These are phyloP conservation scores for Caenorhabditis uteleia DNA, from an alignment of 2,888 invertebrate genomes.

Conservation along the genomic window DNA sequence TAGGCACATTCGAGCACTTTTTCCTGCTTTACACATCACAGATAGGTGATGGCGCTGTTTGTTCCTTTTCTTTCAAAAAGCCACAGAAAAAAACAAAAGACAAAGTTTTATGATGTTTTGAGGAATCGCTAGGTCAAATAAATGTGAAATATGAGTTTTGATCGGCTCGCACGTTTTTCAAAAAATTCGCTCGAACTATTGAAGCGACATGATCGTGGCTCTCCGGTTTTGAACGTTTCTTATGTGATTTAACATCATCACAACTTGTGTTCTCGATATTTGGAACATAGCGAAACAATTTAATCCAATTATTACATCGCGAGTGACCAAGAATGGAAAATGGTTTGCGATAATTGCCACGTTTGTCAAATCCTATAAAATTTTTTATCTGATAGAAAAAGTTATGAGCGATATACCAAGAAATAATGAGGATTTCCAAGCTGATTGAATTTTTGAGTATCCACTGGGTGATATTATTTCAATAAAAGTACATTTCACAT, in stretches of 20 bases:
- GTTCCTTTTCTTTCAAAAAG: too few relatives aligned
- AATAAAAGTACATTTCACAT: conserved; percentile 36
- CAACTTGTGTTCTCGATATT: conserved; percentile 28
- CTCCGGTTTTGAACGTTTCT: too few relatives aligned
- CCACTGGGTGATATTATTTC: conserved; percentile 43
- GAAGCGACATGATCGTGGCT: too few relatives aligned
- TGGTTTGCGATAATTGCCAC: conserved; percentile 45
- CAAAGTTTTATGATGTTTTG: not conserved
- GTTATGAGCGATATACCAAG: conserved; percentile 20
- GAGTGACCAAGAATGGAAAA: conserved; percentile 23
- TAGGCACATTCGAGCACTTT: too few relatives aligned
- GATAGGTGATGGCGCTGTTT: too few relatives aligned
- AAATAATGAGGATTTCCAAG: conserved; percentile 31
- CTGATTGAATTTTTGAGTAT: conserved; percentile 37
- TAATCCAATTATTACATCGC: conserved; percentile 43
- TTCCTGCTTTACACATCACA: too few relatives aligned
- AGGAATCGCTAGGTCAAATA: too few relatives aligned
- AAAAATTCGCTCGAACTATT: not conserved
- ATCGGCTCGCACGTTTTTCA: not conserved
- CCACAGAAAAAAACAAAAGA: not conserved
- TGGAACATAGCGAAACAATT: conserved; percentile 42
- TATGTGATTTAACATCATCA: too few relatives aligned
- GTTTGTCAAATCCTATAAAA: conserved; percentile 45
- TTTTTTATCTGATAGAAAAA: not conserved
- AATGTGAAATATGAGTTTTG: not conserved